phyloP scores from a whole-genome alignment of 2,797 vertebrate species.

The Xiphophorus birchmanni region DNA sequence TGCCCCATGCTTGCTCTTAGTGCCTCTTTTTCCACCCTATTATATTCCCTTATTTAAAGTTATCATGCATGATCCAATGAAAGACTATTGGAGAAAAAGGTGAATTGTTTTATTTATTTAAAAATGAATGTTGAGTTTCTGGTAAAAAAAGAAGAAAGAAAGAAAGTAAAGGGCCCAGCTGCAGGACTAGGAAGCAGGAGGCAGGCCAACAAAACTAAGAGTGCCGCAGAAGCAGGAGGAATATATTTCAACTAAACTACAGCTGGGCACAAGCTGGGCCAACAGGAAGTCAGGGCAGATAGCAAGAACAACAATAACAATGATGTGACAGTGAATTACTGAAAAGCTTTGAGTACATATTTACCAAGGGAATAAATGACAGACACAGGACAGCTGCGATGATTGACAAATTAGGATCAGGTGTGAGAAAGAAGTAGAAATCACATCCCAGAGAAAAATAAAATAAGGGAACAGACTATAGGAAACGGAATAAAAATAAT shows the following conservation, averaged over 20 bases:
- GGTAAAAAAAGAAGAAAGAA: neutral
- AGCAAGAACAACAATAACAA: neutral
- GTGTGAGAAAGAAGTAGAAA: neutral
- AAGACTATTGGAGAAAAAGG: conserved; percentile 30
- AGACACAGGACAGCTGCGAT: neutral
- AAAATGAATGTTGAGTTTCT: neutral
- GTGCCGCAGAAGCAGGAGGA: neutral
- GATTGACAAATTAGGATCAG: conserved; percentile 2
- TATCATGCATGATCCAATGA: conserved; percentile 31
- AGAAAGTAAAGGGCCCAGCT: neutral
- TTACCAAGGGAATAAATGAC: neutral
- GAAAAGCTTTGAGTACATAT: neutral
- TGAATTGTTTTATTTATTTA: conserved; percentile 12
- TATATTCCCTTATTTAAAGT: conserved; percentile 57
- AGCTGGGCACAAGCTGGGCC: neutral
- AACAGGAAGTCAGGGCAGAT: neutral
- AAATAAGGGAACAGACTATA: neutral
- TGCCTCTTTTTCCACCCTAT: conserved; percentile 46
- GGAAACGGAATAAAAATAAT: neutral
- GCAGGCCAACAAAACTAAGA: neutral
- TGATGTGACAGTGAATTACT: neutral
- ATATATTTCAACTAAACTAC: neutral
- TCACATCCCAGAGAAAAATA: neutral
- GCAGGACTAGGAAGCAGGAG: neutral
- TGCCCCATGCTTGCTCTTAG: conserved; percentile 37